phyloP scores from a whole-genome alignment of 2,797 vertebrate genomes.

The Sarcophilus harrisii region DNA sequence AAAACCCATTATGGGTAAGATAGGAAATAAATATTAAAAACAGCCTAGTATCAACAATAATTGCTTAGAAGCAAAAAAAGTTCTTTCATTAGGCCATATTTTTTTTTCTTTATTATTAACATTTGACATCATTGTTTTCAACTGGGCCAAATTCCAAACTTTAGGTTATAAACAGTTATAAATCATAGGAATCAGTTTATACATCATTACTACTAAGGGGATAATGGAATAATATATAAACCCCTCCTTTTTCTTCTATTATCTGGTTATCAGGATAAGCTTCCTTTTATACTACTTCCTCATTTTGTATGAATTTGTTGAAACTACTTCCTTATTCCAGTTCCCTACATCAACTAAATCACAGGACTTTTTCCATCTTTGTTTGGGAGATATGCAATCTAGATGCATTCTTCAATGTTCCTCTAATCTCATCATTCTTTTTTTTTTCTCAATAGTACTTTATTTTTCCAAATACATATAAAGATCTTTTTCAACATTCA shows the following conservation, averaged over 20 bases:
- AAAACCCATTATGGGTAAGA: conserved; percentile 68
- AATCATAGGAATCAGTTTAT: conserved; percentile 58
- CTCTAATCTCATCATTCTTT: not conserved
- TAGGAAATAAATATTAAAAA: conserved; percentile 54
- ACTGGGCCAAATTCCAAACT: conserved; percentile 29
- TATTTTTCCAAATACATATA: too few species aligned
- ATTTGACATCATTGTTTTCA: conserved; percentile 48
- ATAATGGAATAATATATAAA: conserved; percentile 59
- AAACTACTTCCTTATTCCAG: not conserved
- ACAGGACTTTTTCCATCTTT: not conserved
- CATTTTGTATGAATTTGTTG: not conserved
- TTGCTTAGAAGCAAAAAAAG: conserved; percentile 61
- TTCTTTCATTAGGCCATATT: conserved; percentile 47
- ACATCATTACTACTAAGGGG: conserved; percentile 61
- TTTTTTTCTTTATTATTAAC: conserved; percentile 21
- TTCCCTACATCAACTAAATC: not conserved
- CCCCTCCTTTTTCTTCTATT: not conserved
- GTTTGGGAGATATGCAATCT: not conserved
- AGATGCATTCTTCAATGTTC: conserved; percentile 27
- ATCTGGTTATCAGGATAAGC: not conserved
- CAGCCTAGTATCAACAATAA: conserved; percentile 44
- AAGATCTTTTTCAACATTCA: too few species aligned
- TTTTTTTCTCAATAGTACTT: too few species aligned
- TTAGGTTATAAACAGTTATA: conserved; percentile 60
- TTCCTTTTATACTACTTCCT: not conserved